Conservation (phyloP, 2,113 vertebrate species). For the Mellivora capensis region DNA sequence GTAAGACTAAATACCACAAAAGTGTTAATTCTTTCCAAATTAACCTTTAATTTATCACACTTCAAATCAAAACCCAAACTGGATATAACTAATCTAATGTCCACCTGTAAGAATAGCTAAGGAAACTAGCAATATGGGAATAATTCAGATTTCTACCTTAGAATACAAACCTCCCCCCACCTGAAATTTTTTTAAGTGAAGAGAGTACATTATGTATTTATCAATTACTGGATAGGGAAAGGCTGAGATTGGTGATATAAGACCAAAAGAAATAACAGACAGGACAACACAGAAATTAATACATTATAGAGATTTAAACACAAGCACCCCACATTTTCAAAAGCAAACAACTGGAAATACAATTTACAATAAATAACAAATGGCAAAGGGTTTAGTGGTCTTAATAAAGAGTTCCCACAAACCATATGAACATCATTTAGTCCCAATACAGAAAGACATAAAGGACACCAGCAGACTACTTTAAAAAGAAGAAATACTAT, state of each 20-base stretch:
- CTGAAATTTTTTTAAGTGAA: neutral
- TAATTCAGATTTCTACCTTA: slow-evolving; percentile 18
- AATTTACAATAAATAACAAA: neutral
- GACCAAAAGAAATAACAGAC: slow-evolving; percentile 26
- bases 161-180: neutral
- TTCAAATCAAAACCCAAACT: slow-evolving; percentile 38
- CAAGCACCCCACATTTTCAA: neutral
- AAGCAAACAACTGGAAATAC: neutral
- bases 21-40: neutral
- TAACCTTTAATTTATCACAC: slow-evolving; percentile 30
- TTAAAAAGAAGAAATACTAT: neutral
- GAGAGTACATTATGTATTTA: slow-evolving; percentile 20
- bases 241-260: neutral
- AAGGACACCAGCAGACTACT: neutral
- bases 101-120: neutral
- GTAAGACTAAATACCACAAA: neutral
- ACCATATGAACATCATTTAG: neutral
- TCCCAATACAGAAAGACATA: neutral
- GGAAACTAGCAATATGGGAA: neutral
- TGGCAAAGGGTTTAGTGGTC: neutral
- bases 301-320: neutral
- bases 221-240: slow-evolving; percentile 4
- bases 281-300: slow-evolving; percentile 17
- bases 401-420: neutral
- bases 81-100: neutral